These are phyloP conservation scores for Engystomops pustulosus DNA, from an alignment of 2,113 vertebrate species.

Conservation along the genomic window DNA sequence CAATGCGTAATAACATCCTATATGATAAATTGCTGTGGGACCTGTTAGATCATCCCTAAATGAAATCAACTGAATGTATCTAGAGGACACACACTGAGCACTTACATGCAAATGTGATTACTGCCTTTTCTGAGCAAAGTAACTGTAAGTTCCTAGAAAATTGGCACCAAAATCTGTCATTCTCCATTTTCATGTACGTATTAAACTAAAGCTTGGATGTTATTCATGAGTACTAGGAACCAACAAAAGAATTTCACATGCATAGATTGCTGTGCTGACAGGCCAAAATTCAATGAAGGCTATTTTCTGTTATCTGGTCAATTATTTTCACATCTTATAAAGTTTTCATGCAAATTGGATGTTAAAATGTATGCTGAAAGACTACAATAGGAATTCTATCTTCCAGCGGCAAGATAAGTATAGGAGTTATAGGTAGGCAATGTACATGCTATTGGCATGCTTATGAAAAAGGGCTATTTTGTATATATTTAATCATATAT, in stretches of 20 bases:
- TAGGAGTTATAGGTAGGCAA: neutral
- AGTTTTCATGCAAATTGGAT: neutral
- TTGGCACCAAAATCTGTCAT: neutral
- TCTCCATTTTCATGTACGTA: neutral
- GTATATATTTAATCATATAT: neutral
- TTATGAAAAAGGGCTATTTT: neutral
- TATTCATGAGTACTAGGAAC: constrained; percentile 6
- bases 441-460: neutral
- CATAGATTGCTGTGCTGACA: neutral
- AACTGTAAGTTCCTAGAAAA: neutral
- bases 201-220: neutral
- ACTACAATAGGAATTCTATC: neutral
- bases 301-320: constrained; percentile 9
- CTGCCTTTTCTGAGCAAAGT: neutral
- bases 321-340: neutral
- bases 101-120: constrained; percentile 29
- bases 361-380: neutral
- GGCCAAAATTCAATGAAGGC: neutral
- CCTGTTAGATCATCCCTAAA: constrained; percentile 1
- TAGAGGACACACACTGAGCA: neutral
- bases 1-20: neutral
- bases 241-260: neutral
- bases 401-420: neutral
- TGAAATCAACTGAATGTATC: neutral
- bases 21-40: neutral